Conservation (phyloP, 2,113 vertebrate genomes). For the Anolis sagrei region DNA sequence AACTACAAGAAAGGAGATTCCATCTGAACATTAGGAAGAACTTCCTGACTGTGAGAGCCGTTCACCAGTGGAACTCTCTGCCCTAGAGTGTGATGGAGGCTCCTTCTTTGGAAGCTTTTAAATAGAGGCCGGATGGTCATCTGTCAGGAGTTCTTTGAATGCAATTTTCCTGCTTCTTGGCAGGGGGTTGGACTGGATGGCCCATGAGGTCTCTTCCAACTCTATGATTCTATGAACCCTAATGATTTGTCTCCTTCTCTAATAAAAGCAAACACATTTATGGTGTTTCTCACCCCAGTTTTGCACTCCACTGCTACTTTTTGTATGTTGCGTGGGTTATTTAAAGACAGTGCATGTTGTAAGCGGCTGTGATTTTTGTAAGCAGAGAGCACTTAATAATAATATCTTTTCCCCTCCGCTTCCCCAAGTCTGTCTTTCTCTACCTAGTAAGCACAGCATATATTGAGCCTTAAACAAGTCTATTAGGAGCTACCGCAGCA, state of each 20-base stretch:
- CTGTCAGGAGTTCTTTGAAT: too few relatives aligned
- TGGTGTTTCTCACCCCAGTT: slow-evolving; percentile 24
- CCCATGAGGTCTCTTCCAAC: too few relatives aligned
- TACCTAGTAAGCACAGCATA: slow-evolving; percentile 52
- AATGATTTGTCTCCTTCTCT: slow-evolving; percentile 57
- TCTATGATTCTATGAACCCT: too few relatives aligned
- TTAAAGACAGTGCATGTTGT: slow-evolving; percentile 61
- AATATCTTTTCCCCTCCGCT: slow-evolving; percentile 60
- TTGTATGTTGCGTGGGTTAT: slow-evolving; percentile 49
- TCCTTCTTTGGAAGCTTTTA: too few relatives aligned
- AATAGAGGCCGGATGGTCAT: too few relatives aligned
- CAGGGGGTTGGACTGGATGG: too few relatives aligned
- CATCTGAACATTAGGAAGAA: too few relatives aligned
- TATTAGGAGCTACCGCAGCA: slow-evolving; percentile 65
- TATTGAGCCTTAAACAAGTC: slow-evolving; percentile 68
- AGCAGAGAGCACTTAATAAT: slow-evolving; percentile 67
- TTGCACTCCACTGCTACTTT: neutral
- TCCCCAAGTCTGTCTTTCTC: slow-evolving; percentile 57
- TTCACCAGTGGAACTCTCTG: too few relatives aligned
- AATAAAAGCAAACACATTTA: slow-evolving; percentile 25
- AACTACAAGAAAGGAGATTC: too few relatives aligned
- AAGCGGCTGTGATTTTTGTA: slow-evolving; percentile 58
- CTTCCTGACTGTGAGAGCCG: too few relatives aligned
- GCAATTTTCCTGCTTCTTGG: too few relatives aligned
- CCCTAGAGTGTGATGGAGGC: too few relatives aligned